These are phyloP conservation scores for Characodon lateralis DNA, from an alignment of 2,797 vertebrate genomes.

Conservation along the genomic window DNA sequence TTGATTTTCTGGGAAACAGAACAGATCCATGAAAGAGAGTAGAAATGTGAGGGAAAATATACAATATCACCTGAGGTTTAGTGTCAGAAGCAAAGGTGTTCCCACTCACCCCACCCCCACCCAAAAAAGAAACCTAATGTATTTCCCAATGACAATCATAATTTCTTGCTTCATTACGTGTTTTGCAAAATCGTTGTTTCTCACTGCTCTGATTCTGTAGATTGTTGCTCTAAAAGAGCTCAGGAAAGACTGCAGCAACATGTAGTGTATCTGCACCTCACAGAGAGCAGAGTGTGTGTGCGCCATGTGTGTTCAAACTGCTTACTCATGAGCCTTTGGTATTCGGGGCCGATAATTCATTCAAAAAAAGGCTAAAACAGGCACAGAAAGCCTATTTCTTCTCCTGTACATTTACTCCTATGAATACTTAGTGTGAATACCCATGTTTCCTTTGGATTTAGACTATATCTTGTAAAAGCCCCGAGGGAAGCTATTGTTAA, in stretches of 20 bases:
- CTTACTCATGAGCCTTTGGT: constrained; percentile 48
- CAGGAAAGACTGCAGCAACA: constrained; percentile 59
- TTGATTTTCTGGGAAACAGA: constrained; percentile 38
- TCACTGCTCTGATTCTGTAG: constrained; percentile 44
- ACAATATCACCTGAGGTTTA: constrained; percentile 34
- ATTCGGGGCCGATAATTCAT: constrained; percentile 45
- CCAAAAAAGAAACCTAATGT: constrained; percentile 24
- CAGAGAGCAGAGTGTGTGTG: constrained; percentile 41
- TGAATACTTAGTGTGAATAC: constrained; percentile 47
- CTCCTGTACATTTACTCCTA: constrained; percentile 49
- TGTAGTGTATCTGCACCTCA: constrained; percentile 40
- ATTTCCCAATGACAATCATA: constrained; percentile 69
- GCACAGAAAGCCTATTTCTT: constrained; percentile 27
- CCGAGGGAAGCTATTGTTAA: constrained; percentile 32
- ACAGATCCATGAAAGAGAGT: background rate
- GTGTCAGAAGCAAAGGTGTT: constrained; percentile 32
- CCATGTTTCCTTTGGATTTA: constrained; percentile 50
- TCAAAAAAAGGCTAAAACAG: constrained; percentile 44
- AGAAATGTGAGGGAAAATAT: constrained; percentile 10
- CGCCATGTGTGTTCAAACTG: constrained; percentile 37
- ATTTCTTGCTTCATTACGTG: constrained; percentile 39
- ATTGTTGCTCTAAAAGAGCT: constrained; percentile 54
- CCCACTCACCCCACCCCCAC: constrained; percentile 29
- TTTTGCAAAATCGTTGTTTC: constrained; percentile 41
- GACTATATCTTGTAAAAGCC: constrained; percentile 41